Conservation (phyloP, 1,140 invertebrate species). For the Hesperophylax magnus region DNA sequence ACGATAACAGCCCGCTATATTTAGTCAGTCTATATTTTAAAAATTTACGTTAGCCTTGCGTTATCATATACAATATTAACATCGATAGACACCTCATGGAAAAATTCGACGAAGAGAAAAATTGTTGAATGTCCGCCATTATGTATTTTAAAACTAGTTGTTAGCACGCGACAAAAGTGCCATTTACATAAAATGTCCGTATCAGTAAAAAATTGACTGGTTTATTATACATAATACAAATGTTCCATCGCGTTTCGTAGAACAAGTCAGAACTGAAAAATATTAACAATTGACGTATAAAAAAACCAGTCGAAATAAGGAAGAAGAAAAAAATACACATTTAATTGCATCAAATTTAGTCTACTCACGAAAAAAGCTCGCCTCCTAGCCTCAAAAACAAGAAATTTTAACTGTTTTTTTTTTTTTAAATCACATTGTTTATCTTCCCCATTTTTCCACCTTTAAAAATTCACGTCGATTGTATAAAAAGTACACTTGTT, state of each 20-base stretch:
- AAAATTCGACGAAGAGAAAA: slow-evolving; percentile 47
- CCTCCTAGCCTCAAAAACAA: not conserved
- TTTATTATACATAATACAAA: slow-evolving; percentile 27
- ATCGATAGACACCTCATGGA: slow-evolving; percentile 53
- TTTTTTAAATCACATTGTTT: not conserved
- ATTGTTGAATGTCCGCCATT: slow-evolving; percentile 44
- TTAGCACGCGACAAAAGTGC: slow-evolving; percentile 37
- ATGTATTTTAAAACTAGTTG: slow-evolving; percentile 27
- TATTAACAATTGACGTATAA: slow-evolving; percentile 36
- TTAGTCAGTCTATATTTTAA: slow-evolving; percentile 58
- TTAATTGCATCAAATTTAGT: slow-evolving; percentile 20
- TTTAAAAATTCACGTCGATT: slow-evolving; percentile 18
- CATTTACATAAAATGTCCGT: slow-evolving; percentile 33
- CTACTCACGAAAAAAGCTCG: slow-evolving; percentile 42
- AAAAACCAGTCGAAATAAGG: slow-evolving; percentile 31
- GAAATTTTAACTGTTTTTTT: not conserved
- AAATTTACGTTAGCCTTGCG: slow-evolving; percentile 51
- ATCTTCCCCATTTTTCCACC: slow-evolving; percentile 8
- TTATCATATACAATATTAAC: slow-evolving; percentile 46
- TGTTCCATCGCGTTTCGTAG: slow-evolving; percentile 24
- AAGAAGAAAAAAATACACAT: slow-evolving; percentile 26
- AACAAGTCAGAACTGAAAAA: slow-evolving; percentile 10
- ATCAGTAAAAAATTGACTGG: slow-evolving; percentile 36
- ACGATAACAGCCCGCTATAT: slow-evolving; percentile 57
- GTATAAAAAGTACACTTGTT: slow-evolving; percentile 35